Conservation (phyloP, 1,140 invertebrate species). For the Solen grandis region DNA sequence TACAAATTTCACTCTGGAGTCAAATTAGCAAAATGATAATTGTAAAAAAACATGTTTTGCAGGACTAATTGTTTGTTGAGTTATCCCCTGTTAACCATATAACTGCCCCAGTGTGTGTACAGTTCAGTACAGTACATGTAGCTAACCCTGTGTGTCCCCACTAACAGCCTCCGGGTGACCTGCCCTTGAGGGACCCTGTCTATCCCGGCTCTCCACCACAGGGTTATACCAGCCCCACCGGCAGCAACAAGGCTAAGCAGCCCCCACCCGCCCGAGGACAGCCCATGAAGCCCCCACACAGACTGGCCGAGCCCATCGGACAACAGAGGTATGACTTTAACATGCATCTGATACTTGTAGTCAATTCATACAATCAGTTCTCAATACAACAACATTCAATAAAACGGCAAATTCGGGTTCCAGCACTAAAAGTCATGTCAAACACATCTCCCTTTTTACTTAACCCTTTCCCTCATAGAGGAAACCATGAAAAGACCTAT, state of each 20-base stretch:
- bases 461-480: too few relatives aligned
- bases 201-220: conserved; percentile 41
- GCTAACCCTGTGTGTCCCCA: background rate
- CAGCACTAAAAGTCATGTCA: too few relatives aligned
- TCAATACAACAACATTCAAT: too few relatives aligned
- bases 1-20: too few relatives aligned
- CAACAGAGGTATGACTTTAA: conserved; percentile 62
- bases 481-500: too few relatives aligned
- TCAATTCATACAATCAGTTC: too few relatives aligned
- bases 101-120: background rate
- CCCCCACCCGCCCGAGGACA: conserved; percentile 33
- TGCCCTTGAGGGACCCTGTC: conserved; percentile 16
- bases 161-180: conserved; percentile 40
- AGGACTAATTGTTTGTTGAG: too few relatives aligned
- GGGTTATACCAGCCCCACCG: conserved; percentile 26
- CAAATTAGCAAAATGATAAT: too few relatives aligned
- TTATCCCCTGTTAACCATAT: too few relatives aligned
- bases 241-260: conserved; percentile 1
- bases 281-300: conserved; percentile 65
- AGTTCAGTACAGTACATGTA: background rate
- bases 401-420: too few relatives aligned
- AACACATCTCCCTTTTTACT: too few relatives aligned
- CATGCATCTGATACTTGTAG: background rate
- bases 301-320: conserved; percentile 67
- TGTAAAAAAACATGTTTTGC: too few relatives aligned